These are phyloP conservation scores for Spinus pinus DNA, from an alignment of 2,797 vertebrate species.

Conservation along the genomic window DNA sequence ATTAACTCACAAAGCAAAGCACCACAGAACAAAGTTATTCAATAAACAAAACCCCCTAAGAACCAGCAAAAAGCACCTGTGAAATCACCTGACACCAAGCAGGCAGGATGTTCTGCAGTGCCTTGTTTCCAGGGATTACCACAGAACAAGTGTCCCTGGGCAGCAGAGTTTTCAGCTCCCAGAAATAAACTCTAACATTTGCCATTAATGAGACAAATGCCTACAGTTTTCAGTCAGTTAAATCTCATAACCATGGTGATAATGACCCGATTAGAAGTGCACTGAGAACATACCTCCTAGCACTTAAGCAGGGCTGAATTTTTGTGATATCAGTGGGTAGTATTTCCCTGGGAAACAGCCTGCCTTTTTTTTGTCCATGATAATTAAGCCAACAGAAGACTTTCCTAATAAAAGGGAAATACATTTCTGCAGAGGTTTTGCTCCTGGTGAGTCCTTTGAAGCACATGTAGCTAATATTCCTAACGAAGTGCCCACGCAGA, in stretches of 20 bases:
- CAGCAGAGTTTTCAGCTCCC: slow-evolving; percentile 16
- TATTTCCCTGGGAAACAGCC: slow-evolving; percentile 20
- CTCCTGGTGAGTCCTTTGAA: background rate
- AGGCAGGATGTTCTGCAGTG: background rate
- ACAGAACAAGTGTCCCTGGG: slow-evolving; percentile 7
- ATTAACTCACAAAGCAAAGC: background rate
- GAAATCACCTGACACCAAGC: background rate
- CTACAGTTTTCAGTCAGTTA: slow-evolving; percentile 43
- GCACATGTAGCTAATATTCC: background rate
- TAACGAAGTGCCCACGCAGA: background rate
- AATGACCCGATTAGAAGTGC: slow-evolving; percentile 29
- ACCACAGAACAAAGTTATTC: background rate
- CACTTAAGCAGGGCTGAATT: slow-evolving; percentile 27
- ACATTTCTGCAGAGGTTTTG: background rate
- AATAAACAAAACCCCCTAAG: background rate
- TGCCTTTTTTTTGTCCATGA: background rate
- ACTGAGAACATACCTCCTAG: slow-evolving; percentile 15
- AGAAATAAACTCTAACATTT: slow-evolving; percentile 48
- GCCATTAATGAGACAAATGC: slow-evolving; percentile 54
- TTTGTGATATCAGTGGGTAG: slow-evolving; percentile 38
- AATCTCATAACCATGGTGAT: slow-evolving; percentile 57
- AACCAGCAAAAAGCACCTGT: background rate
- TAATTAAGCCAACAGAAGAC: slow-evolving; percentile 36
- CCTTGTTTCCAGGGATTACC: slow-evolving; percentile 38
- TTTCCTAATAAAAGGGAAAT: background rate